Evolutionary conservation across 2,113 vertebrate species (phyloP).

Genomic region (Xenopus borealis): DNA sequence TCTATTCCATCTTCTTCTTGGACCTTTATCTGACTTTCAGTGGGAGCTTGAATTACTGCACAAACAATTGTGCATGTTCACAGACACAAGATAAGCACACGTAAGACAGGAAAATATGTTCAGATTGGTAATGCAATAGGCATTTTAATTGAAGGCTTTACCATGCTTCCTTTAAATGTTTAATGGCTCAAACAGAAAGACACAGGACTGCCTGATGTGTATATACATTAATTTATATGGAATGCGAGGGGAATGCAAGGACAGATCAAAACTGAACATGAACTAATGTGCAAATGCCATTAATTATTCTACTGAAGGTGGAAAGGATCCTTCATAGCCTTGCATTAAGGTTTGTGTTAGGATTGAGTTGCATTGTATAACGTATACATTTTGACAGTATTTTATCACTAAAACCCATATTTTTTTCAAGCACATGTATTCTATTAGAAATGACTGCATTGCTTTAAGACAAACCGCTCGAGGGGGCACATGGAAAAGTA

Average conservation of each 20-base stretch:
- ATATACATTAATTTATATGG: background rate
- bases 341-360: too few species aligned
- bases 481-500: too few species aligned
- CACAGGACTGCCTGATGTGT: background rate
- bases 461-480: too few species aligned
- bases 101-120: conserved; percentile 34
- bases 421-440: too few species aligned
- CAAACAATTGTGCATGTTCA: conserved; percentile 39
- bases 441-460: too few species aligned
- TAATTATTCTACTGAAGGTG: too few species aligned
- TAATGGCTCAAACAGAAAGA: background rate
- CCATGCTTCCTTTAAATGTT: conserved; percentile 7
- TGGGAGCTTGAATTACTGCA: conserved; percentile 47
- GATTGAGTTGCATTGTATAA: too few species aligned
- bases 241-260: background rate
- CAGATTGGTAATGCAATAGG: conserved; percentile 32
- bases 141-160: conserved; percentile 40
- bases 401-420: too few species aligned
- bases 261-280: too few species aligned
- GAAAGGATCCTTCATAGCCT: too few species aligned
- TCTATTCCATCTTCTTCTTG: conserved; percentile 37
- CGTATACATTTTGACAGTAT: too few species aligned
- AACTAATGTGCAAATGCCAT: too few species aligned
- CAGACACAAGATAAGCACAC: conserved; percentile 42
- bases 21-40: conserved; percentile 39